These are phyloP conservation scores for Stercorarius parasiticus DNA, from an alignment of 2,113 vertebrate genomes.

Conservation along the genomic window DNA sequence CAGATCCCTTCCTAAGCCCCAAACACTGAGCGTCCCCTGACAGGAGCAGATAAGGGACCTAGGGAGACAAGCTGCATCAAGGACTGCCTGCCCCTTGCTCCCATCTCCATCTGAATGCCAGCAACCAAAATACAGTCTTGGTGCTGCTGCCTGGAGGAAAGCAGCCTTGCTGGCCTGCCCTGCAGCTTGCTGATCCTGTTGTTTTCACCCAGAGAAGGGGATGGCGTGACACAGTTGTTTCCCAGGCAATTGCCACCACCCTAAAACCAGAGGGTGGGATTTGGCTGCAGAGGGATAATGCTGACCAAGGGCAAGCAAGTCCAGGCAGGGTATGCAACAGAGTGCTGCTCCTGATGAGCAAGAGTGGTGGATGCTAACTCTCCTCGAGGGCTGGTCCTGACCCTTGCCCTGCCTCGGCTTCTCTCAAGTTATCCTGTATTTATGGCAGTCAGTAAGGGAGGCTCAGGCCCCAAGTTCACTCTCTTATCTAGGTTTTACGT, in stretches of 20 bases:
- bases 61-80: background rate
- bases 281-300: background rate
- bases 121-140: background rate
- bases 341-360: background rate
- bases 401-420: background rate
- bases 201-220: background rate
- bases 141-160: background rate
- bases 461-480: background rate
- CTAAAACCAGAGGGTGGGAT: constrained; percentile 25
- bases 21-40: background rate
- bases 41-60: background rate
- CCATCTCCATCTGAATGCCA: background rate
- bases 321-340: background rate
- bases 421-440: background rate
- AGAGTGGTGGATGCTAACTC: background rate
- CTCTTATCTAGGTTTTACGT: background rate
- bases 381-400: background rate
- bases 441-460: background rate
- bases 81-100: background rate
- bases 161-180: background rate
- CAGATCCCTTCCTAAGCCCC: background rate
- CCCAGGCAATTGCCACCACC: background rate
- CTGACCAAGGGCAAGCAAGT: constrained; percentile 48
- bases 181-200: constrained; percentile 1
- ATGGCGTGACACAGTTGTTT: background rate